Conservation (phyloP, 1,140 invertebrate species). For the Lerema accius region DNA sequence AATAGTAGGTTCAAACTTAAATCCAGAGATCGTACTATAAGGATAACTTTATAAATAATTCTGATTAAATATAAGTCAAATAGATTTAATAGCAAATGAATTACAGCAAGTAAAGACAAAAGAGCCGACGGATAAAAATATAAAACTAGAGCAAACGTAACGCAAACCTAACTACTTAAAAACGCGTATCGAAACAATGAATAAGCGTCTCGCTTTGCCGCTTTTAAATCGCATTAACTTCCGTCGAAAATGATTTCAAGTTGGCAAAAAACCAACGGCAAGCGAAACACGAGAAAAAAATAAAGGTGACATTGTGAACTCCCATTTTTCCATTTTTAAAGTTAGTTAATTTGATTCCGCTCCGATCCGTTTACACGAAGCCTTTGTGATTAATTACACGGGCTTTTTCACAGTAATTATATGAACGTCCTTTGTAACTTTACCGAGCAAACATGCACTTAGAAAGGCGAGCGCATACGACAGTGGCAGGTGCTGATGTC, state of each 20-base stretch:
- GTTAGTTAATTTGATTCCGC: conserved; percentile 39
- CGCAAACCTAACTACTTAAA: conserved; percentile 15
- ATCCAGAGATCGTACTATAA: no score
- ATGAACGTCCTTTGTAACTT: conserved; percentile 36
- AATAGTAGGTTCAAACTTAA: no score
- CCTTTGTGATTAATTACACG: conserved; percentile 44
- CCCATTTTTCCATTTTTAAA: conserved; percentile 38
- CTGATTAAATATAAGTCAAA: no score
- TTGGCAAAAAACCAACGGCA: conserved; percentile 43
- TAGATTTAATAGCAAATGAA: no score
- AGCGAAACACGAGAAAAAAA: conserved; percentile 7
- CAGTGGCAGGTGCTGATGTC: not conserved
- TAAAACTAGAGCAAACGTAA: not conserved
- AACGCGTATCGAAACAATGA: conserved; percentile 30
- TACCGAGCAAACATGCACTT: conserved; percentile 39
- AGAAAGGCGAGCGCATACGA: conserved; percentile 24
- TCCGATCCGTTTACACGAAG: conserved; percentile 35
- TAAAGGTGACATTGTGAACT: conserved; percentile 42
- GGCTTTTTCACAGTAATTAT: conserved; percentile 35
- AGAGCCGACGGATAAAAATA: not conserved
- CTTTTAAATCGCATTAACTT: conserved; percentile 47
- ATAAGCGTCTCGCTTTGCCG: conserved; percentile 20
- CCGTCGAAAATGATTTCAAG: conserved; percentile 39
- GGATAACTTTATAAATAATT: no score
- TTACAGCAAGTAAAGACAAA: no score